Evolutionary conservation across 1,140 invertebrate genomes (phyloP), one percentile per base, ranked within the genome.

Genomic region (Euura saliciscinereae): DNA sequence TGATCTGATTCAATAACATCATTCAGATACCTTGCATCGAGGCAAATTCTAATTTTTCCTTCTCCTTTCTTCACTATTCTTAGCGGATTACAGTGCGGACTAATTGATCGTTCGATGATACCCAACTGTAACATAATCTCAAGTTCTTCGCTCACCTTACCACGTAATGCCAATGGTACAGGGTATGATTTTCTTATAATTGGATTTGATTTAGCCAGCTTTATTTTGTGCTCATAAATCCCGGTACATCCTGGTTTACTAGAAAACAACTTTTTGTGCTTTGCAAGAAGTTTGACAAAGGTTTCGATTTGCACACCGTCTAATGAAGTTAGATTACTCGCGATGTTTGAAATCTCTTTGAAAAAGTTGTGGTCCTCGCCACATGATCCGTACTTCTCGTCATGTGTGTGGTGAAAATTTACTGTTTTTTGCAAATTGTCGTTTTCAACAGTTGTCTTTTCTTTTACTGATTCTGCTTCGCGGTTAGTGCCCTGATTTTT

Each of bases 1-100:
- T n/a, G n/a, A n/a, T n/a, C n/a, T n/a, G n/a, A n/a, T n/a, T n/a
- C n/a, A n/a, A n/a, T n/a, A n/a, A n/a, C n/a, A 83, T 79, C 74
- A 83, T 82, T 73, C 82, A 84, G 71, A 84, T 84, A 0, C 80
- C 79, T 64, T 77, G 73, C 64, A 77, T 76, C 51, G 83, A 71
- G 74, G 84, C 83, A 2, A 83, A 73, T 10, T 77, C 75, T 43
- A 77, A 77, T 13, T 83, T 73, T 70, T 66, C 80, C 8, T 77
- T n/a, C n/a, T 76, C 8, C 28, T 71, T 6, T 73, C 73, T 46
- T 76, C 42, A 74, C 77, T 80, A 6, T 70, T 70, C 66, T 78
- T 77, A n/a, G n/a, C n/a, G n/a, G n/a, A n/a, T n/a, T n/a, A n/a
- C n/a, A n/a, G n/a, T n/a, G n/a, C n/a, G n/a, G n/a, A 84, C 45